Percentiles rank a stretch among this genome's conserved stretches.
These are phyloP conservation scores for Tiliqua scincoides DNA, from an alignment of 2,113 vertebrate species.

Conservation along the genomic window DNA sequence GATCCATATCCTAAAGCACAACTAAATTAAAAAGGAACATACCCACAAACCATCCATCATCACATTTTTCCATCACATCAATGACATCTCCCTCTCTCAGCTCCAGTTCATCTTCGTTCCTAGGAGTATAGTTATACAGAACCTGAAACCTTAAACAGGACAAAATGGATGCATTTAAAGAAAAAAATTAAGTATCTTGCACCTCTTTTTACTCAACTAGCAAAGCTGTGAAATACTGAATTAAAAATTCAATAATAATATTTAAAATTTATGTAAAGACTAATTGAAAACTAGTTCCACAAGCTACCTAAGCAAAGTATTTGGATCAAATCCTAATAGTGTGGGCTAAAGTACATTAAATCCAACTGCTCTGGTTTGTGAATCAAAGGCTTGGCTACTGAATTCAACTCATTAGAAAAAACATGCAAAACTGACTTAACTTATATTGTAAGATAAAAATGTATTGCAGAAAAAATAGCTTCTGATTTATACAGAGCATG, in stretches of 20 bases:
- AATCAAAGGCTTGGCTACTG: not conserved
- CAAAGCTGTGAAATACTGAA: conserved; percentile 32
- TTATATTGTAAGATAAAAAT: not conserved
- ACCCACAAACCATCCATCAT: conserved; percentile 99
- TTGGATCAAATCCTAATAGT: not conserved
- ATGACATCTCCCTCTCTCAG: conserved; percentile 94
- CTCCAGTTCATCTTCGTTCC: conserved; percentile 97
- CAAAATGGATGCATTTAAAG: conserved; percentile 69
- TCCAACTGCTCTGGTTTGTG: not conserved
- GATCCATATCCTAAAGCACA: conserved; percentile 5
- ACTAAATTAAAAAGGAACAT: conserved; percentile 60
- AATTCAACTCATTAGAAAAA: not conserved
- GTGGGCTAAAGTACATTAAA: not conserved
- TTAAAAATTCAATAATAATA: not conserved
- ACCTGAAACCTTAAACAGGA: conserved; percentile 91
- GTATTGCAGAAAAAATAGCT: too few relatives aligned
- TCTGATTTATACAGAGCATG: too few relatives aligned
- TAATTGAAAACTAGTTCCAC: not conserved
- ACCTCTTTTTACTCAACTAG: conserved; percentile 26
- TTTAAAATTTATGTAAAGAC: not conserved
- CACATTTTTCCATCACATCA: conserved; percentile 98
- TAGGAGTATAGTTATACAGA: conserved; percentile 95
- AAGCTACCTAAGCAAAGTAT: not conserved
- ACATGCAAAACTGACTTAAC: not conserved
- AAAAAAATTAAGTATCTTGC: conserved; percentile 36